These are phyloP conservation scores for Corythucha ciliata DNA, from an alignment of 2,888 invertebrate species.

Conservation along the genomic window DNA sequence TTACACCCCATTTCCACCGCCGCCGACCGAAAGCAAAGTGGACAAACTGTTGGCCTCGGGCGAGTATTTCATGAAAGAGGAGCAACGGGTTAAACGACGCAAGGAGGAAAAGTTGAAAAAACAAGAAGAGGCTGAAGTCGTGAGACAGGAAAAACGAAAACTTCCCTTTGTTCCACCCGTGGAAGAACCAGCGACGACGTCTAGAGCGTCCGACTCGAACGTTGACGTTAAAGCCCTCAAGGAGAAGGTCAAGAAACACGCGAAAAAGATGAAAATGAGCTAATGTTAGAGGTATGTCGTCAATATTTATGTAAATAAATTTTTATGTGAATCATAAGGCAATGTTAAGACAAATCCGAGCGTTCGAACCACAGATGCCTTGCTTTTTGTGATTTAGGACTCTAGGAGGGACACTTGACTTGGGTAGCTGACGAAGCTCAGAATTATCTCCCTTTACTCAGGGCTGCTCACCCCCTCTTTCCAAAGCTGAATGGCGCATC, in stretches of 20 bases:
- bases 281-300: no score
- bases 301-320: no score
- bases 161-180: constrained; percentile 73
- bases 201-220: constrained; percentile 35
- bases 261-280: constrained; percentile 34
- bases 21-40: constrained; percentile 81
- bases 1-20: constrained; percentile 96
- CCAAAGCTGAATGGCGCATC: no score
- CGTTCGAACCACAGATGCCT: no score
- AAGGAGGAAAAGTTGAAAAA: constrained; percentile 68
- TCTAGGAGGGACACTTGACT: no score
- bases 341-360: no score
- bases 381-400: no score
- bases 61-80: constrained; percentile 90
- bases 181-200: constrained; percentile 44
- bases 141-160: constrained; percentile 64
- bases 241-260: constrained; percentile 60
- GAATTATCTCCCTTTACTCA: no score
- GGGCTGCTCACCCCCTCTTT: no score
- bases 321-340: no score
- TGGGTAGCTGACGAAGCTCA: no score
- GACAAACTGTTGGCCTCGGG: constrained; percentile 90
- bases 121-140: constrained; percentile 61
- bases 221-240: constrained; percentile 64
- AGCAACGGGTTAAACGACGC: constrained; percentile 61